Evolutionary conservation across 2,113 vertebrate genomes (phyloP).

Genomic region (Lycaon pictus): DNA sequence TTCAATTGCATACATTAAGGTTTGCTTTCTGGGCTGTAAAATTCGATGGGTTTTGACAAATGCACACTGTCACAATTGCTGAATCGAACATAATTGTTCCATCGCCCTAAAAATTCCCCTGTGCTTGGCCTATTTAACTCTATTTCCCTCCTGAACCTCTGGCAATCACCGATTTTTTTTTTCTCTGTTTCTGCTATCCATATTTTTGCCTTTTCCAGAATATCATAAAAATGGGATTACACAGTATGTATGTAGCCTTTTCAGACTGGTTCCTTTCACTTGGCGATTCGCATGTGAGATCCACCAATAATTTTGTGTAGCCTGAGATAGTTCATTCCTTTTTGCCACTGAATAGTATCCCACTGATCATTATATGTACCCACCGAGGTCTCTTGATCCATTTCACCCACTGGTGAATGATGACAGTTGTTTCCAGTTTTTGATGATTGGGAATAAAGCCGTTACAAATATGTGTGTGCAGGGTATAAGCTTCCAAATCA

Average conservation of each 20-base stretch:
- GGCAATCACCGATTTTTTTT: not conserved
- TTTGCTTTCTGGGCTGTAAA: not conserved
- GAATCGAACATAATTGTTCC: not conserved
- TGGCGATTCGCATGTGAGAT: not conserved
- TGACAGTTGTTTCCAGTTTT: not conserved
- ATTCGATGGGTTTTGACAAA: not conserved
- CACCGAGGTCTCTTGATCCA: not conserved
- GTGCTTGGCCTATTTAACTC: not conserved
- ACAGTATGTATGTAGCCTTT: not conserved
- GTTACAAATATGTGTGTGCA: not conserved
- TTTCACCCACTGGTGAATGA: not conserved
- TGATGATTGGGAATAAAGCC: not conserved
- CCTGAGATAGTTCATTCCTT: not conserved
- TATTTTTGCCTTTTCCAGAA: not conserved
- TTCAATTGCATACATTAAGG: not conserved
- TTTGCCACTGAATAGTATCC: not conserved
- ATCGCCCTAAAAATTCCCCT: not conserved
- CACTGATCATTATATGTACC: no score
- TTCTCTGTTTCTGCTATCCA: not conserved
- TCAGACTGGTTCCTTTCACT: not conserved
- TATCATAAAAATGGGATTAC: not conserved
- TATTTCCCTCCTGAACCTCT: not conserved
- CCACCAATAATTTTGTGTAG: fast-evolving
- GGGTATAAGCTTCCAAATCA: not conserved
- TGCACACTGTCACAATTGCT: no score